Evolutionary conservation across 2,888 invertebrate species (phyloP), one percentile per base, ranked within the genome.

Genomic region (Oscheius sp.): DNA sequence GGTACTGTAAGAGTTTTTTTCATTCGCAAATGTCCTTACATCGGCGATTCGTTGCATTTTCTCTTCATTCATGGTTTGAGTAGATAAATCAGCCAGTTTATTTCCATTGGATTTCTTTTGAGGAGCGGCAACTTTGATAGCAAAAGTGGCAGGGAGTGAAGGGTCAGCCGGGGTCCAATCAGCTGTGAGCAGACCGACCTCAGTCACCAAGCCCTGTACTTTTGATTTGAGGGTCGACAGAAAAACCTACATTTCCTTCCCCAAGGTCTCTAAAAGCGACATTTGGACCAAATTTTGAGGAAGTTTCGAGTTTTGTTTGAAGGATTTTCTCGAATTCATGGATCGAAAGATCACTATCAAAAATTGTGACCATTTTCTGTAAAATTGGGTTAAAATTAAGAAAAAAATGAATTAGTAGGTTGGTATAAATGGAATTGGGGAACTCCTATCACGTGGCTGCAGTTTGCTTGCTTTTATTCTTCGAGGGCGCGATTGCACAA

Each of bases 81-180:
- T 12, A 4, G 45, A 12, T 15, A 61, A 17, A 10, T 61, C 25
- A 8, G 39, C 42, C 6, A 61, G 61, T 42, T 61, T n/a, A 27
- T 61, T 61, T 2, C 42, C 61, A 8, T 39, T 25, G 6, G 39
- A 8, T 15, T 12, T 23, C 17, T 61, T 45, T 23, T 25, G 27
- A n/a, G 61, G 29, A 17, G 42, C 42, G 10, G 42, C 15, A n/a
- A 64, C 64, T 29, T 64, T 64, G 2, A 64, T 27, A 17, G 64
- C 64, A 34, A 64, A 64, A 15, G 48, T 50, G n/a, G 20, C 31
- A 12, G 64, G 34, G 5, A 64, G 50, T 15, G 25, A n/a, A 4
- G 34, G 10, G 25, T 64, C 27, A 6, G 45, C 23, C 20, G 64
- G 61, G 8, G 39, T 15, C 64, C 64, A 64, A 23, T 64, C 64